These are phyloP conservation scores for Andrena dorsata DNA, from an alignment of 2,888 invertebrate species.

Conservation along the genomic window DNA sequence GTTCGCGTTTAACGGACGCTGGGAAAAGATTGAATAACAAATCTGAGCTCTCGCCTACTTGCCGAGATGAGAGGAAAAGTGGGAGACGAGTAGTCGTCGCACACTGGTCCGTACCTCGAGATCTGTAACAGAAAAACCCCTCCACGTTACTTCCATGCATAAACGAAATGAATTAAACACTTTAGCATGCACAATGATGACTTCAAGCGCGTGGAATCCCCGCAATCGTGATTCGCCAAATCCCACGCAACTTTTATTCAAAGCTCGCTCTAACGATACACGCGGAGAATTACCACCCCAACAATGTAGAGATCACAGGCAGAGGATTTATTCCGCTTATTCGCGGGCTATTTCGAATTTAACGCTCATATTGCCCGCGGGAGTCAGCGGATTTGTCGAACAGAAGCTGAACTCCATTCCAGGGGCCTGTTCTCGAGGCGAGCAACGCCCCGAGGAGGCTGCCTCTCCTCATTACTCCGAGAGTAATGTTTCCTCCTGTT, in stretches of 20 bases:
- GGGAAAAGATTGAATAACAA: constrained; percentile 48
- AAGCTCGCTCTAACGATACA: neutral
- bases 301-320: neutral
- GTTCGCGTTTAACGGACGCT: constrained; percentile 34
- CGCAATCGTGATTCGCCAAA: no score
- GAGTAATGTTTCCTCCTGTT: constrained; percentile 11
- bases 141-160: neutral
- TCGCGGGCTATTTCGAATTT: constrained; percentile 6
- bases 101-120: constrained; percentile 20
- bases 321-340: constrained; percentile 15
- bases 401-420: neutral
- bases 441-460: neutral
- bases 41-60: constrained; percentile 10
- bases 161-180: neutral
- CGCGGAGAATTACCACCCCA: neutral
- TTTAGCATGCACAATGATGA: neutral
- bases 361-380: constrained; percentile 2
- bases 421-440: constrained; percentile 3
- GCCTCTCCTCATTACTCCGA: constrained; percentile 28
- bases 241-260: neutral
- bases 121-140: constrained; percentile 50
- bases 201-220: no score
- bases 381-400: constrained; percentile 3
- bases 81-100: neutral
- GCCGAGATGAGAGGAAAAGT: neutral